Evolutionary conservation across 2,888 invertebrate species (phyloP), one percentile per base, ranked within the genome.

Genomic region (Spodoptera exigua): DNA sequence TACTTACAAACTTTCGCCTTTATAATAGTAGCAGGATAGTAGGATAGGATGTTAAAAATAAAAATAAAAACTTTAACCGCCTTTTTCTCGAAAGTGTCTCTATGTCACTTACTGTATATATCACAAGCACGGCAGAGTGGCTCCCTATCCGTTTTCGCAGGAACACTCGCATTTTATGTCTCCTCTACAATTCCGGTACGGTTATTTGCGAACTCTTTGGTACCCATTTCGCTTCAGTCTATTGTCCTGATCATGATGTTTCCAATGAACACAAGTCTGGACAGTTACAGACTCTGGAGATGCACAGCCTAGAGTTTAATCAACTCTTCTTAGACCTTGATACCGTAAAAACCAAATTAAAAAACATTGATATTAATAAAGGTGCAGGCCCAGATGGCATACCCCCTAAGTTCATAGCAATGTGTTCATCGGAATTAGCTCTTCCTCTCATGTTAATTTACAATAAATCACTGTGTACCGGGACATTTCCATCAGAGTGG

Each of bases 211-310:
- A 46, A 3, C 34, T 46, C 3, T 46, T 46, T 10, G 47, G 13
- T 10, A 18, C 35, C 14, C 18, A 36, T 18, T 47, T 47, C 11
- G n/a, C 47, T 36, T 36, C 36, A 1, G 18, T 47, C 3, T 47
- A 46, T 12, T n/a, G 34, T n/a, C 16, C 34, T 34, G 17, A 46
- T 10, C n/a, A n/a, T 10, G 17, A 10, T n/a, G n/a, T n/a, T n/a
- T n/a, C n/a, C 36, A 47, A 35, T 7, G 11, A 13, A 36, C 12
- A 14, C 13, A 37, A 47, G 12, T 21, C 47, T 21, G n/a, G n/a
- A n/a, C 5, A 4, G n/a, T n/a, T n/a, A n/a, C n/a, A n/a, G n/a
- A n/a, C 34, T 9, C 3, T 32, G 11, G 32, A 46, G 35, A 32
- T 12, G 4, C 13, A 44, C 3, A 32, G 34, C 34, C 34, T n/a